Conservation (phyloP, 2,888 invertebrate species). For the Timandra comae region DNA sequence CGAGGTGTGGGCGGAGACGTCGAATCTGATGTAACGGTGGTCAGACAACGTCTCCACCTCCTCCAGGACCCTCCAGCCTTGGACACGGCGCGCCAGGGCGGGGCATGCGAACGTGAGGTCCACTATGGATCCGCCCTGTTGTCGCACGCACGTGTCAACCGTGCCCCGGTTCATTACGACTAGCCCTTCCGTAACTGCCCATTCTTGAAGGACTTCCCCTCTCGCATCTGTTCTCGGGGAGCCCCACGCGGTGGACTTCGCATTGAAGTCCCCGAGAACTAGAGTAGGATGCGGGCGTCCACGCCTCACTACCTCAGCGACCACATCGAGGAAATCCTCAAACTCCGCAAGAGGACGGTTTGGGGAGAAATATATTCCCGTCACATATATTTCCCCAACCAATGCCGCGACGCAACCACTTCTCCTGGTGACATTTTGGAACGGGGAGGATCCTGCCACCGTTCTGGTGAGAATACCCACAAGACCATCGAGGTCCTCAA, state of each 20-base stretch:
- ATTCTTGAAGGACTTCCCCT: not conserved
- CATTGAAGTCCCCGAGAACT: slow-evolving; percentile 11
- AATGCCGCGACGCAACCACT: slow-evolving; percentile 10
- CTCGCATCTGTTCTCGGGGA: slow-evolving; percentile 1
- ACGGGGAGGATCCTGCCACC: slow-evolving; percentile 4
- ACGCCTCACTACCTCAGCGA: slow-evolving; percentile 2
- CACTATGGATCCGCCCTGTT: too few relatives aligned
- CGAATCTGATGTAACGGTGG: too few relatives aligned
- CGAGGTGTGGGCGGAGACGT: too few relatives aligned
- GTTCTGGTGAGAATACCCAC: not conserved
- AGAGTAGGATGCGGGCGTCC: slow-evolving; percentile 2
- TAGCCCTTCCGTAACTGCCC: too few relatives aligned
- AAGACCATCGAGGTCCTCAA: not conserved
- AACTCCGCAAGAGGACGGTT: slow-evolving; percentile 17
- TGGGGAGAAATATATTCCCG: slow-evolving; percentile 21
- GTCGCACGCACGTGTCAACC: too few relatives aligned
- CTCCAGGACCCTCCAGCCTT: too few relatives aligned
- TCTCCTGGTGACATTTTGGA: slow-evolving; percentile 1
- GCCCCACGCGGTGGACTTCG: slow-evolving; percentile 18
- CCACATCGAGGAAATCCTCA: slow-evolving; percentile 6
- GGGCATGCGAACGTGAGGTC: too few relatives aligned
- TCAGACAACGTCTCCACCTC: too few relatives aligned
- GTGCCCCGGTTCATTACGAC: too few relatives aligned
- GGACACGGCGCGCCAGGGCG: too few relatives aligned
- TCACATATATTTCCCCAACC: slow-evolving; percentile 1